A percentile compares a stretch with the other conserved stretches of the same genome.
Conservation (phyloP, 53 echinoderm and acorn worm species). For the Echinarachnius parma region DNA sequence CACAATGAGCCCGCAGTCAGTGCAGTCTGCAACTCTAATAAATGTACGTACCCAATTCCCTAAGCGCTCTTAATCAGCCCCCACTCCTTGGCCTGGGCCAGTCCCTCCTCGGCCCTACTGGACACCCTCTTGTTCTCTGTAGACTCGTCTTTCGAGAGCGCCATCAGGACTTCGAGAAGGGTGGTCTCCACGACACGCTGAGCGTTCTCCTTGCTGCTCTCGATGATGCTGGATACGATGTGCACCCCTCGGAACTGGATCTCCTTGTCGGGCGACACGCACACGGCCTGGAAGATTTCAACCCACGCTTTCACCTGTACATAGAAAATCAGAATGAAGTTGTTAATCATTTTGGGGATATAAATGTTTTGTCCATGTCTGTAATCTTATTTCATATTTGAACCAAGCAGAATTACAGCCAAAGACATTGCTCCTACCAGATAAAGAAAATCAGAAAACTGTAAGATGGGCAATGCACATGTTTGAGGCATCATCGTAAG, state of each 20-base stretch:
- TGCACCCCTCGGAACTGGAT: constrained; percentile 67
- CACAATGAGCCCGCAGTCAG: too few species aligned
- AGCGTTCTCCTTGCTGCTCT: constrained; percentile 84
- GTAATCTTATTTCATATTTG: too few species aligned
- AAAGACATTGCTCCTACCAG: too few species aligned
- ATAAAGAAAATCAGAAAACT: too few species aligned
- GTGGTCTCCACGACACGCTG: constrained; percentile 66
- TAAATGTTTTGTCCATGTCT: too few species aligned
- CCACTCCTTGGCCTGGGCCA: constrained; percentile 66
- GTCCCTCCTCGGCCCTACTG: constrained; percentile 56
- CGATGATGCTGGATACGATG: constrained; percentile 67
- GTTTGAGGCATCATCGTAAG: too few species aligned
- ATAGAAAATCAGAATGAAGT: too few species aligned
- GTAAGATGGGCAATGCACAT: too few species aligned
- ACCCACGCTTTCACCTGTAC: constrained; percentile 82
- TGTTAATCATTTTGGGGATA: too few species aligned
- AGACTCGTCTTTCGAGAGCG: constrained; percentile 54
- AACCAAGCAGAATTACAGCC: too few species aligned
- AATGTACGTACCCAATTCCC: too few species aligned
- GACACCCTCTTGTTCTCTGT: constrained; percentile 43
- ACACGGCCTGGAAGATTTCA: constrained; percentile 65
- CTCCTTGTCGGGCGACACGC: constrained; percentile 53
- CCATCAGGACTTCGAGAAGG: constrained; percentile 90
- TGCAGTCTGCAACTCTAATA: too few species aligned
- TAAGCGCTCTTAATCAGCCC: constrained; percentile 58